Base-by-base conservation (phyloP, 2,888 invertebrate genomes). In the Ametastegia equiseti region DNA sequence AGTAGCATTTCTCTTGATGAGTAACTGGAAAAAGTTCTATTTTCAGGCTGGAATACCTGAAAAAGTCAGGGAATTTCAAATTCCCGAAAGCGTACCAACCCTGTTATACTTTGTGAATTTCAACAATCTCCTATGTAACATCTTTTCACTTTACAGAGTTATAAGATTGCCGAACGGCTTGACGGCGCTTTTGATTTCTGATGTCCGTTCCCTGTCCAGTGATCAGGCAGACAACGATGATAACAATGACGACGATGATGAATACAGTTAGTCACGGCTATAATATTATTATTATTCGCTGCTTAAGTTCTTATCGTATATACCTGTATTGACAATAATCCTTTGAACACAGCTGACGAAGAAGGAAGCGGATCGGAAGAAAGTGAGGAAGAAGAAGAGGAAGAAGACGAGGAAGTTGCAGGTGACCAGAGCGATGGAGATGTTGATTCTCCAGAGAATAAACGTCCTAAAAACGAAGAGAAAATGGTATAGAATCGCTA, bases 141-240 rank as follows among this genome's bases (percentile, higher is more conserved):
- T n/a, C 15, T 67, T 50, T 30, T 39, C 33, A 81, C 71, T 65
- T 87, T 92, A 80, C 85, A 95, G 95, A 89, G 94, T 94, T 1
- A 93, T 96, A 77, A 92, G 93, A 63, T 91, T 97, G 80, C 92
- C 93, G 81, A 97, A 97, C 93, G 96, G 96, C 0, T 90, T 97
- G 84, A 95, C 94, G 79, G 96, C 95, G 3, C 92, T 96, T 65
- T 92, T 97, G 9, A 95, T 97, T 86, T 95, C 96, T 6, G 96
- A 96, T 89, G 93, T 92, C 6, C 90, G 90, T 80, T 91, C 91
- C 0, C 81, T 69, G 7, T 77, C 73, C 39, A 81, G 65, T 27
- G 83, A 69, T 36, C 80, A 82, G 11, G 90, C 91, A 1, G 88
- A 91, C 2, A 92, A 92, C 33, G 88, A 89, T 6, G 94, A 94